Base-by-base conservation (phyloP, 2,888 invertebrate species). In the Atethmia centrago region DNA sequence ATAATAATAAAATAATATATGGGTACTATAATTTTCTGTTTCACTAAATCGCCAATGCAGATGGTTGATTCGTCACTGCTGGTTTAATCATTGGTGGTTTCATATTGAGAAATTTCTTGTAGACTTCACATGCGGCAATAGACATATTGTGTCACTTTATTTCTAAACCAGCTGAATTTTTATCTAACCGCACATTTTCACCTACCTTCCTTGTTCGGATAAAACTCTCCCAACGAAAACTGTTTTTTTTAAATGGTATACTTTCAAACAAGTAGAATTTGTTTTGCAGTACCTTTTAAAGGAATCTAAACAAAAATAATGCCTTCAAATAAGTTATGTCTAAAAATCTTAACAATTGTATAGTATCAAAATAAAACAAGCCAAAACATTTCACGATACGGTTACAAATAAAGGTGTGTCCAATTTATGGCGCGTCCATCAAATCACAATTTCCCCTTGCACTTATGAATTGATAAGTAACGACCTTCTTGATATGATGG, bases 401-500 rank as follows among this genome's bases (percentile, higher is more conserved):
- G 14, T 25, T 16, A 16, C 5, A 62, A 71, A 71, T 58, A 49
- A 58, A 62, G 56, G 36, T 42, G 36, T 42, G 61, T 71, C 28
- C 36, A 61, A 61, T 40, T 65, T 51, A 83, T 45, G 51, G 45
- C 36, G 45, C 65, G 64, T 65, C 72, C 58, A 74, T 85, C 71
- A 79, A 76, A 75, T 75, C 47, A 71, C n/a, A 74, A 55, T 72
- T 82, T 84, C 66, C 88, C 86, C 82, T 86, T 86, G 80, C 86
- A 80, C 84, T 84, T 84, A 80, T 88, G 87, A 88, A 88, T 89
- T 86, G 80, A 87, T 89, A 88, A 88, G 58, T 58, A 81, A 74
- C 84, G 90, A 88, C 92, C 93, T 93, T 91, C 89, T 89, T 82
- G 82, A 83, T 87, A 82, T 83, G 83, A 80, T 81, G 86, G 88